Evolutionary conservation across 2,113 vertebrate species (phyloP).

Genomic region (Poeciliopsis turrubarensis): DNA sequence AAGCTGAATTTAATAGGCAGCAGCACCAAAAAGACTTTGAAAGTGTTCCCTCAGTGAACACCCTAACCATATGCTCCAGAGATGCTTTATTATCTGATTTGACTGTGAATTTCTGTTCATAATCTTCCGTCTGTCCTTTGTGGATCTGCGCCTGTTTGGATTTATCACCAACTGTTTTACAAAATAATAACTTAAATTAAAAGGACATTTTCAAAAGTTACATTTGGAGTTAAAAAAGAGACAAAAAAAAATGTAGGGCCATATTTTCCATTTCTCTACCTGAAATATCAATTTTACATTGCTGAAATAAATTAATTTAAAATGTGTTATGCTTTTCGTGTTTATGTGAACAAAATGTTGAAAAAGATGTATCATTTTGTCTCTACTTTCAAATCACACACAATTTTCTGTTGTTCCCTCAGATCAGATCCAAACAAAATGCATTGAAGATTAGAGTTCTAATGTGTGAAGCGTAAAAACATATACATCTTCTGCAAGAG

Average conservation of each 20-base stretch:
- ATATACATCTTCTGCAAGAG: not conserved
- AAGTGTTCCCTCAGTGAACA: slow-evolving; percentile 26
- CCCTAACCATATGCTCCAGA: slow-evolving; percentile 16
- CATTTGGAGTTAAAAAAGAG: too few species aligned
- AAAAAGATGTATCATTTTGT: too few species aligned
- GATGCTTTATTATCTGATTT: slow-evolving; percentile 19
- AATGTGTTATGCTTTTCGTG: too few species aligned
- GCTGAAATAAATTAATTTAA: too few species aligned
- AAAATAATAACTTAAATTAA: not conserved
- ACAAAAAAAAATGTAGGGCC: too few species aligned
- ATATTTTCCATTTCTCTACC: too few species aligned
- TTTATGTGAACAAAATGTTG: too few species aligned
- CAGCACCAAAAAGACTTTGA: slow-evolving; percentile 15
- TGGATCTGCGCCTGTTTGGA: slow-evolving; percentile 12
- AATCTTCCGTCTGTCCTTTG: slow-evolving; percentile 47
- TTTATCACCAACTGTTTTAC: slow-evolving; percentile 1
- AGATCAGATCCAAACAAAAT: not conserved
- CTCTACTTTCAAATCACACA: not conserved
- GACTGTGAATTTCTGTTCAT: slow-evolving; percentile 32
- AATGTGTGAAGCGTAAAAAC: not conserved
- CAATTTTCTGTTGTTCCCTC: too few species aligned
- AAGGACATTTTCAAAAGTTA: too few species aligned
- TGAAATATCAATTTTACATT: too few species aligned
- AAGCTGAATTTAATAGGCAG: slow-evolving; percentile 28
- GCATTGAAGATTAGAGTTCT: not conserved